phyloP scores from a whole-genome alignment of 1,140 invertebrate genomes.

The Tetragnatha versicolor region DNA sequence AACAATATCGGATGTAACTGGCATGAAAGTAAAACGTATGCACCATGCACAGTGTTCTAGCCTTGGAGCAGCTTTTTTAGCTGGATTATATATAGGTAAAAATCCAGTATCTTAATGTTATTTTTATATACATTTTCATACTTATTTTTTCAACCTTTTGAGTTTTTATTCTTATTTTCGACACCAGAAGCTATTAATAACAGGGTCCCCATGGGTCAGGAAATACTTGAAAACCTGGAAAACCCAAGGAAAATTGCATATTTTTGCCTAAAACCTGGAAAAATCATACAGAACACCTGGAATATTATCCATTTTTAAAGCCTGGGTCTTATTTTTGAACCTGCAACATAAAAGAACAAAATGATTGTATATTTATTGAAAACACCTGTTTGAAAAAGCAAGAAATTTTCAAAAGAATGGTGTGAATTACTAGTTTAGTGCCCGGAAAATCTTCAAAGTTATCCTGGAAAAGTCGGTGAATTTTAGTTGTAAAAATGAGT shows the following conservation, averaged over 20 bases:
- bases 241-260: not conserved
- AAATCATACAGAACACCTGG: not conserved
- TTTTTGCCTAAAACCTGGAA: not conserved
- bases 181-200: not conserved
- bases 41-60: constrained; percentile 75
- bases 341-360: too few species aligned
- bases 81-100: constrained; percentile 79
- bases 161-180: not conserved
- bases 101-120: too few species aligned
- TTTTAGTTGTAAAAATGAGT: too few species aligned
- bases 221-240: not conserved
- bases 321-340: too few species aligned
- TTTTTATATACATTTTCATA: not conserved
- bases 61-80: constrained; percentile 80
- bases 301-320: too few species aligned
- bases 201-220: not conserved
- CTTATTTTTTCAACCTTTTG: not conserved
- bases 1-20: constrained; percentile 81
- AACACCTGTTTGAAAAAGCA: too few species aligned
- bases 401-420: too few species aligned
- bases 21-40: constrained; percentile 75
- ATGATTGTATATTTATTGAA: too few species aligned
- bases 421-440: too few species aligned
- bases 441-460: too few species aligned
- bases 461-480: too few species aligned